Base-by-base conservation (phyloP, 53 echinoderm and acorn worm species). In the Holothuria scabra region DNA sequence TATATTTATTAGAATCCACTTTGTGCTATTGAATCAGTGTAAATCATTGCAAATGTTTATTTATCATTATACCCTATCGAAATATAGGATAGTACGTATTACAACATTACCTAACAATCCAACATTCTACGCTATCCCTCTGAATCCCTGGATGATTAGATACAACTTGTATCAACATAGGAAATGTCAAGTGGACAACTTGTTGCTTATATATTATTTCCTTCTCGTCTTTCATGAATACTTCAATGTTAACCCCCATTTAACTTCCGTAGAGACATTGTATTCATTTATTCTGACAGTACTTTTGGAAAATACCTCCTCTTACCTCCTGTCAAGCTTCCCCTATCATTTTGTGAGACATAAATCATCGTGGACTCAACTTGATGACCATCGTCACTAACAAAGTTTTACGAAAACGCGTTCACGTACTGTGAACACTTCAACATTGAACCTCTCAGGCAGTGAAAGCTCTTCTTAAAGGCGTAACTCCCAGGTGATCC, bases 401-500 rank as follows among this genome's bases (percentile, higher is more conserved):
- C 48, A 72, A 72, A 23, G 31, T 46, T 25, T 34, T 8, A 72
- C 31, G 72, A 48, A 72, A 16, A 18, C 52, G 52, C 72, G 46
- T 38, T 23, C 48, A 38, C 46, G 72, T 44, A 46, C 28, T 44
- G 48, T 44, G 46, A 44, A 38, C 46, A 19, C 44, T 34, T 46
- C 41, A 72, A 72, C 31, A 18, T 46, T 46, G 72, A 72, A 72
- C n/a, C 72, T 41, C 72, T 72, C 46, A 72, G 46, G 72, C 44
- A 46, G 72, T 46, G 48, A 44, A 72, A 26, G 46, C 46, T 72
- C 46, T 46, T 57, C 57, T 57, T 28, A 28, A 29, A 34, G 7
- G 29, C 29, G 28, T 32, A 78, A 78, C 78, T 78, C 78, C 78
- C 78, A 78, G 21, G 78, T 58, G 78, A 78, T 56, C 49, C 25